Percentiles rank a stretch among this genome's conserved stretches.
Conservation (phyloP, 2,797 vertebrate species). For the Natrix natrix region DNA sequence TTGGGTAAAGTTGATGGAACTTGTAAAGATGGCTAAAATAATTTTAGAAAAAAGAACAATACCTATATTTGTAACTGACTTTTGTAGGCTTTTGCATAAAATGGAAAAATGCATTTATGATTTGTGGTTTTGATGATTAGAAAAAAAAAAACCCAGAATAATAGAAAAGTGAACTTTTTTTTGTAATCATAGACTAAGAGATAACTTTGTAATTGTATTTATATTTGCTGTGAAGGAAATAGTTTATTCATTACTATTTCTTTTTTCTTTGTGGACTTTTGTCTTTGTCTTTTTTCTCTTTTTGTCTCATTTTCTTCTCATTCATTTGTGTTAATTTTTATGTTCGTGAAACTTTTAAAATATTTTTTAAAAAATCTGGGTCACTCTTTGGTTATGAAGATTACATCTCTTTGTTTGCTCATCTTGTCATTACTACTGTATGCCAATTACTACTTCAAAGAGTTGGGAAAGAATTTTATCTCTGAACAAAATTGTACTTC, state of each 20-base stretch:
- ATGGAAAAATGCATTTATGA: background rate
- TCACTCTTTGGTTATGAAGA: background rate
- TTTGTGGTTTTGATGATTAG: background rate
- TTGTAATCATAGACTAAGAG: background rate
- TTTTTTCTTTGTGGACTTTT: background rate
- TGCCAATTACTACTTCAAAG: background rate
- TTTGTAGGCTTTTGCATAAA: background rate
- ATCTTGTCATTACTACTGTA: background rate
- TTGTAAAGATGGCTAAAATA: too few relatives aligned
- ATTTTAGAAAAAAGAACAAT: too few relatives aligned
- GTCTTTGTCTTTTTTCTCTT: background rate
- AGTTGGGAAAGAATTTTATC: background rate
- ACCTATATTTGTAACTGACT: background rate
- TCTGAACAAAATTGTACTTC: background rate
- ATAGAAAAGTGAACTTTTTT: background rate
- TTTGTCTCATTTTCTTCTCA: background rate
- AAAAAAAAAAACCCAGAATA: background rate
- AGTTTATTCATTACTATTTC: background rate
- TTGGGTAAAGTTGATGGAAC: too few relatives aligned
- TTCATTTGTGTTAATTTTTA: background rate
- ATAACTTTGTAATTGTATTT: background rate
- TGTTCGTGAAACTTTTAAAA: background rate
- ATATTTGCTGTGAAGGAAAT: background rate
- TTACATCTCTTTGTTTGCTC: background rate
- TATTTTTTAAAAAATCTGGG: background rate